Evolutionary conservation across 2,113 vertebrate genomes (phyloP).

Genomic region (Crotalus viridis): DNA sequence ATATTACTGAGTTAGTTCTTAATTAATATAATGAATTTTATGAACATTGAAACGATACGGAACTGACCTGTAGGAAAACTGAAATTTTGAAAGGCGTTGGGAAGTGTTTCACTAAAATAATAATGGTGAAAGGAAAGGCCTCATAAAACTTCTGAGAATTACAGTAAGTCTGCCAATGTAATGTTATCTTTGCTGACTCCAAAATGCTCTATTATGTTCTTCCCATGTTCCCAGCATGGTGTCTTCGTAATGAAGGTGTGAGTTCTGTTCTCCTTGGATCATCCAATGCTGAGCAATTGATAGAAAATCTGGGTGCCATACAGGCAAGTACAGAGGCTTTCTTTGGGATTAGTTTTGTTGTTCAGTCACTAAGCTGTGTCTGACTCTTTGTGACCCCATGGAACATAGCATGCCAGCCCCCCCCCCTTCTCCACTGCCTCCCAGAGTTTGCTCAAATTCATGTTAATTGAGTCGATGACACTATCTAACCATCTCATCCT

Average conservation of each 20-base stretch:
- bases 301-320: slow-evolving; percentile 97
- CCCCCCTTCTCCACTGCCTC: not conserved
- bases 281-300: slow-evolving; percentile 93
- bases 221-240: slow-evolving; percentile 83
- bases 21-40: not conserved
- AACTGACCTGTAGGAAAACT: not conserved
- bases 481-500: not conserved
- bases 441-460: not conserved
- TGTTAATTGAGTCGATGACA: not conserved
- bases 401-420: not conserved
- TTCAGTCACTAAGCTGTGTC: not conserved
- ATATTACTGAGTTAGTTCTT: not conserved
- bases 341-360: not conserved
- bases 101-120: not conserved
- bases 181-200: not conserved
- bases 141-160: not conserved
- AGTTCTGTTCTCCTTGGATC: slow-evolving; percentile 95
- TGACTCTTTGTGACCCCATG: not conserved
- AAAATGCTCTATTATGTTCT: not conserved
- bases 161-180: not conserved
- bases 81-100: not conserved
- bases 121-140: not conserved
- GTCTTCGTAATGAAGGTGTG: slow-evolving; percentile 94
- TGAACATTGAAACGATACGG: not conserved
- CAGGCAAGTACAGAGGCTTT: slow-evolving; percentile 75